These are phyloP conservation scores for Enoplosus armatus DNA, from an alignment of 2,797 vertebrate species.

Conservation along the genomic window DNA sequence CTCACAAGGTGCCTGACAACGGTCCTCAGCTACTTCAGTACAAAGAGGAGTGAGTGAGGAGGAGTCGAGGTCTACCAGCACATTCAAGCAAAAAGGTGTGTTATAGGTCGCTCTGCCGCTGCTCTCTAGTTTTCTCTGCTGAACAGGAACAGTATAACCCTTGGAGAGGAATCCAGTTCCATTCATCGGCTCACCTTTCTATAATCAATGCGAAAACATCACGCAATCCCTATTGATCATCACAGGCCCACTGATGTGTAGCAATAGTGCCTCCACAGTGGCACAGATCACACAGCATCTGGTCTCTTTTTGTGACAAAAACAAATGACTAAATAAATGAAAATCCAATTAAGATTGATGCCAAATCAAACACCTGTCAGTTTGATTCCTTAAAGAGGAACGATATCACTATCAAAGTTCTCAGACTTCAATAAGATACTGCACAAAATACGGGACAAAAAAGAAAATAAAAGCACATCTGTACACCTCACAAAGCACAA, in stretches of 20 bases:
- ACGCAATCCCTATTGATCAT: constrained; percentile 87
- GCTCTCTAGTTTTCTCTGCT: constrained; percentile 66
- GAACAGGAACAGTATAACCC: constrained; percentile 71
- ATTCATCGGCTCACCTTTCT: constrained; percentile 86
- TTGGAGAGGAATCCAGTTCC: constrained; percentile 81
- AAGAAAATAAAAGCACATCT: not conserved
- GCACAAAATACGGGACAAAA: not conserved
- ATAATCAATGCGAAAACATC: constrained; percentile 89
- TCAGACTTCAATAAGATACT: constrained; percentile 9
- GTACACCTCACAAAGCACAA: not conserved
- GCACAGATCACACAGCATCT: constrained; percentile 80
- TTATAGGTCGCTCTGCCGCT: constrained; percentile 52
- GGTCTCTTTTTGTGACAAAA: constrained; percentile 68
- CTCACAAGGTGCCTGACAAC: constrained; percentile 54
- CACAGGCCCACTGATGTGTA: constrained; percentile 83
- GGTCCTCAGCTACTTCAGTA: constrained; percentile 54
- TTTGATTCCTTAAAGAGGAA: constrained; percentile 64
- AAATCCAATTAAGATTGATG: constrained; percentile 66
- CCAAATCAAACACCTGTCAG: constrained; percentile 73
- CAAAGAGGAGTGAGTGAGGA: constrained; percentile 48
- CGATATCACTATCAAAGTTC: constrained; percentile 31
- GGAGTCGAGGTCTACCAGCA: constrained; percentile 56
- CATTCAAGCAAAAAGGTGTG: constrained; percentile 59
- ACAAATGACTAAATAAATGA: constrained; percentile 72
- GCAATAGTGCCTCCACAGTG: constrained; percentile 75